These are phyloP conservation scores for Phrynocephalus vlangalii DNA, from an alignment of 2,797 vertebrate species.

Conservation along the genomic window DNA sequence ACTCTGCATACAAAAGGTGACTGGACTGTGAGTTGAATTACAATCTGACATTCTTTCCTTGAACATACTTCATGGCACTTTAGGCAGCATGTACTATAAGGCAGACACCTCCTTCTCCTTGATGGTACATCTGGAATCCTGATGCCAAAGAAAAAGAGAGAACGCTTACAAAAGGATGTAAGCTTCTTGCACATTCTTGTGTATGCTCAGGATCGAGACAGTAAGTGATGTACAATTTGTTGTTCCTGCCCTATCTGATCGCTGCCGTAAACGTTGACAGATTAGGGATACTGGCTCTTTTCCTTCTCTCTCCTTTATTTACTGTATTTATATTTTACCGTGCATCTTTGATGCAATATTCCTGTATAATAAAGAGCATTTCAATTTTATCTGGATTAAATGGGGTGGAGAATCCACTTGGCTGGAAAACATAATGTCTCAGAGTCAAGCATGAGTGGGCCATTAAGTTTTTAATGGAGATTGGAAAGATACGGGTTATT, in stretches of 20 bases:
- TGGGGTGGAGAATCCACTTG: constrained; percentile 17
- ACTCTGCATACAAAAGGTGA: neutral
- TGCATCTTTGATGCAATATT: neutral
- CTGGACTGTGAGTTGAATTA: neutral
- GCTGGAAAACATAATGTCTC: neutral
- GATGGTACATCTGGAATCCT: neutral
- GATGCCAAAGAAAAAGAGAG: neutral
- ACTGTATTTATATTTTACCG: neutral
- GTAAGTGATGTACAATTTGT: neutral
- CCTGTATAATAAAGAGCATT: too few relatives aligned
- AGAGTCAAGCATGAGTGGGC: constrained; percentile 24
- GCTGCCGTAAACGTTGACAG: neutral
- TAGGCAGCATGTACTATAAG: neutral
- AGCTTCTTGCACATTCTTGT: neutral
- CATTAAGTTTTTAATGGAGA: constrained; percentile 26
- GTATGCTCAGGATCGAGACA: neutral
- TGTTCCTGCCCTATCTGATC: neutral
- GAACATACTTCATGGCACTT: too few relatives aligned
- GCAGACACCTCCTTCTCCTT: neutral
- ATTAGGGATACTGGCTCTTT: neutral
- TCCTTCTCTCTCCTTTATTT: neutral
- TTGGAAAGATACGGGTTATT: constrained; percentile 1
- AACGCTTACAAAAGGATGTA: neutral
- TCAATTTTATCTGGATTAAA: constrained; percentile 23
- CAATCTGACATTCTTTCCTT: too few relatives aligned